Base-by-base conservation (phyloP, 1,140 invertebrate genomes). In the Sinonovacula constricta region DNA sequence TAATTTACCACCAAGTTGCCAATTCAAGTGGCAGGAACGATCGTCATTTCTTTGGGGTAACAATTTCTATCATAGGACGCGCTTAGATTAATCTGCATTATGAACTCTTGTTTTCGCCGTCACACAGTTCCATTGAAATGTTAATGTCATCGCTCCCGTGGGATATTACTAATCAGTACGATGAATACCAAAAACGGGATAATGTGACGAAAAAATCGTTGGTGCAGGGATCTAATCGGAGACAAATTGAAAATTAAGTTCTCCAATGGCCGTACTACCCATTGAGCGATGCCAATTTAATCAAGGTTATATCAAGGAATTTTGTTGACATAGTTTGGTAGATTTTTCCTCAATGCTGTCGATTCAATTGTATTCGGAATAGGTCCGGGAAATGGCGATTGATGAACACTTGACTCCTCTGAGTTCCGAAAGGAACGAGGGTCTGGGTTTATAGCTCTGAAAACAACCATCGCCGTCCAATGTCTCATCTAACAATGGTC, bases 221-320 rank as follows among this genome's bases (percentile, higher is more conserved):
- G 60, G 30, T 45, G 34, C 33, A 53, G 57, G 56, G 65, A 60
- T 33, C 54, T 78, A 78, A 78, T 78, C 33, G 53, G 66, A 78
- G 75, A 78, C 75, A 78, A 78, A 78, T 78, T 78, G 75, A 69
- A 78, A 78, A 78, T 78, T 78, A 78, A 78, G 57, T 78, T 78
- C 66, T 60, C 75, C 69, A 78, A 69, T 78, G 57, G 66, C 57
- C 49, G 45, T 31, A 49, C 18, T 31, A 15, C 75, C 69, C 72
- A 76, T 62, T 63, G 75, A 78, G 33, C 54, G 75, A 69, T 78
- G 57, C 66, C 66, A 49, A 78, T 78, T 78, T 78, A 78, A 78
- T 78, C 75, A 71, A 71, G 51, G 60, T 67, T 56, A 56, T 70
- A 70, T 70, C 54, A 34, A 36, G 54, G 39, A 59, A 70, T 33